Conservation (phyloP, 2,888 invertebrate genomes). For the Drosophila ezoana region DNA sequence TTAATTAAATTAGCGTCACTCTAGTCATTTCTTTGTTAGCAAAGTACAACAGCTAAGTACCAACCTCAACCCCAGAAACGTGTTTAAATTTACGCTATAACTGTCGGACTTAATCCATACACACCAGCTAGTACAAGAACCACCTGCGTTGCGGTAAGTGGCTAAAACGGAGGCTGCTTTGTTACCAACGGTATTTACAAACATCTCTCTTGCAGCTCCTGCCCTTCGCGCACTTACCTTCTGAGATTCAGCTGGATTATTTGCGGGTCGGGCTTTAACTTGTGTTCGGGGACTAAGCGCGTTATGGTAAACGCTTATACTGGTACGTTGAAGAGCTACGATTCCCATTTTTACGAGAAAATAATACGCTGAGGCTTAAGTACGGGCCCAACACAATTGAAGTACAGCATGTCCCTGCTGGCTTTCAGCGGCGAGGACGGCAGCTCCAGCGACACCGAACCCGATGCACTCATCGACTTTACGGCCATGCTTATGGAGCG, state of each 20-base stretch:
- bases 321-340: constrained; percentile 35
- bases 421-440: constrained; percentile 45
- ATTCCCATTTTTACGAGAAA: constrained; percentile 26
- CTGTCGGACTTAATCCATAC: background rate
- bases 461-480: constrained; percentile 73
- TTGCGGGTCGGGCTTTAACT: background rate
- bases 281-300: constrained; percentile 12
- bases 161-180: background rate
- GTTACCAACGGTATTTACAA: constrained; percentile 2
- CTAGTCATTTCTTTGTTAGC: constrained; percentile 3
- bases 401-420: constrained; percentile 58
- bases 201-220: constrained; percentile 23
- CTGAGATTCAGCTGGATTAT: background rate
- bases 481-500: constrained; percentile 56
- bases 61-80: constrained; percentile 30
- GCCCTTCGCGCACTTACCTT: background rate
- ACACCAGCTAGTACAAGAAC: constrained; percentile 14
- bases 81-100: constrained; percentile 7
- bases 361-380: constrained; percentile 46
- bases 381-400: constrained; percentile 25
- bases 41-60: constrained; percentile 25
- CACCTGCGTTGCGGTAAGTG: constrained; percentile 3
- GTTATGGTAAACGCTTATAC: constrained; percentile 50
- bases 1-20: constrained; percentile 63
- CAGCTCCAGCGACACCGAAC: constrained; percentile 55